Conservation (phyloP, 2,888 invertebrate genomes). For the Coecobrya sp. region DNA sequence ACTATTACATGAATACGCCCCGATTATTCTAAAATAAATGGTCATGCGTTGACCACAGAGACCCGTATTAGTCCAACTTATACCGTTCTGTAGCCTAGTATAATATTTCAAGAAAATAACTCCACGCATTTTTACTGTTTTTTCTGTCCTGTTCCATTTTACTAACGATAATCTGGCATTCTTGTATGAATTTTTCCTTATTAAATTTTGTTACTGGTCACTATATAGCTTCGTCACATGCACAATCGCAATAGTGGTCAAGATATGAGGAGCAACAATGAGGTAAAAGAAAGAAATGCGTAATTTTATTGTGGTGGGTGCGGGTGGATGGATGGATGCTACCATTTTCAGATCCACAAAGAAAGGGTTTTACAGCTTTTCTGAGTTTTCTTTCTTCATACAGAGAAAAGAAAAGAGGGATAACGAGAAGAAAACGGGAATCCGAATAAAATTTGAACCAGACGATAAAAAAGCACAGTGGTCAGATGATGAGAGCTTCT, state of each 20-base stretch:
- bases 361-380: conserved; percentile 40
- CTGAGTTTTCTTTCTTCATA: conserved; percentile 38
- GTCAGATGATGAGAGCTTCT: conserved; percentile 52
- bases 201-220: conserved; percentile 25
- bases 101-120: no score
- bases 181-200: background rate
- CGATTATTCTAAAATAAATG: no score
- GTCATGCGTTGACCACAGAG: no score
- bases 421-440: conserved; percentile 41
- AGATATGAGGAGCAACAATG: background rate
- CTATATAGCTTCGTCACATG: background rate
- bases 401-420: background rate
- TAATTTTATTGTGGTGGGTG: conserved; percentile 52
- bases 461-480: conserved; percentile 36
- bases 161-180: background rate
- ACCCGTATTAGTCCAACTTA: no score
- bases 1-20: no score
- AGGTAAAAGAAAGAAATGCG: conserved; percentile 15
- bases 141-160: background rate
- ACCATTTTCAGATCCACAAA: conserved; percentile 13
- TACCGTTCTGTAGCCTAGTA: no score
- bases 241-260: background rate
- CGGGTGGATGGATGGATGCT: conserved; percentile 4
- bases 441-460: conserved; percentile 48
- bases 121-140: background rate